Evolutionary conservation across 2,888 invertebrate species (phyloP).

Genomic region (Cheilosia grossa): DNA sequence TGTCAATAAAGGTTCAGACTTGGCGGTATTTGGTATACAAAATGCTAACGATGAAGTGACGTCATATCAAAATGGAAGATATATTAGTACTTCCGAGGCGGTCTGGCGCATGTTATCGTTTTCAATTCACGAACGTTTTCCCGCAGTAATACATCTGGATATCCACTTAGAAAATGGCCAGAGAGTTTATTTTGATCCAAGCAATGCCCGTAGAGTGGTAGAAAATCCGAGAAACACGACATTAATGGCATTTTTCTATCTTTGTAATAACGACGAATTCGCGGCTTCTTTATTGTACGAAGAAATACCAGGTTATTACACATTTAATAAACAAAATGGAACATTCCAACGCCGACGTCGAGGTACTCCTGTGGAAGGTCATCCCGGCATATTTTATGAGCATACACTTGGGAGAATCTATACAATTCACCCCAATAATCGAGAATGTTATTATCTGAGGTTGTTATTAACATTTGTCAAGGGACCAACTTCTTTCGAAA

Average conservation of each 20-base stretch:
- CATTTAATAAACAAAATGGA: no score
- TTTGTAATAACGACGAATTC: conserved; percentile 77
- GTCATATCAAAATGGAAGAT: conserved; percentile 72
- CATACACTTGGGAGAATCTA: no score
- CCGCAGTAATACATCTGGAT: conserved; percentile 8
- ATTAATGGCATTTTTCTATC: conserved; percentile 79
- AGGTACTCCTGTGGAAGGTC: neutral
- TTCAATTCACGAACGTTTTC: conserved; percentile 32
- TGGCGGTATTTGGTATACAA: neutral
- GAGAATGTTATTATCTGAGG: neutral
- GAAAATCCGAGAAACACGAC: conserved; percentile 69
- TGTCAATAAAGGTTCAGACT: no score
- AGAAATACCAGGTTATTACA: conserved; percentile 74
- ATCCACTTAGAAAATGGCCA: conserved; percentile 54
- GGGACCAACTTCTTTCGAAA: neutral
- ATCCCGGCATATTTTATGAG: neutral
- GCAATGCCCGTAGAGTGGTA: neutral
- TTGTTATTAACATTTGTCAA: neutral
- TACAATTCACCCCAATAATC: neutral
- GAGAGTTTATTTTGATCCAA: no score
- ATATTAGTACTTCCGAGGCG: conserved; percentile 70
- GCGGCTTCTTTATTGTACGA: conserved; percentile 78
- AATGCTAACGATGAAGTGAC: neutral
- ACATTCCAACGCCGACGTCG: no score
- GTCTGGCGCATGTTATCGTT: conserved; percentile 59